Conservation (phyloP, 2,888 invertebrate species). For the Scotopteryx bipunctaria region DNA sequence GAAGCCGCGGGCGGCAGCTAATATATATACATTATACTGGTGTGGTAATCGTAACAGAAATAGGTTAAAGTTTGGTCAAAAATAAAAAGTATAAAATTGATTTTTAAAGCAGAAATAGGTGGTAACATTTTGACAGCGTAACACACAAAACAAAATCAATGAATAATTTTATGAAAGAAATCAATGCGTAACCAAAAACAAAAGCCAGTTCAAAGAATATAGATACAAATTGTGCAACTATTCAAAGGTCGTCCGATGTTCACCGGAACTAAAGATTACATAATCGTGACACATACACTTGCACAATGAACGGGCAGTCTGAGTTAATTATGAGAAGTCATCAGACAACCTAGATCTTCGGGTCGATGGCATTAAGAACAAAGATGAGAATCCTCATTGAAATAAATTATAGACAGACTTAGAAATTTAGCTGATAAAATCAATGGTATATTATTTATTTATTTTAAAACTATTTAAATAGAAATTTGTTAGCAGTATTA, state of each 20-base stretch:
- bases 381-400: background rate
- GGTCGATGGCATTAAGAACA: slow-evolving; percentile 4
- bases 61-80: too few relatives aligned
- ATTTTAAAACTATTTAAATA: too few relatives aligned
- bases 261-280: slow-evolving; percentile 29
- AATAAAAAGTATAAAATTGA: background rate
- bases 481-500: too few relatives aligned
- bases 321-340: slow-evolving; percentile 27
- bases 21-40: too few relatives aligned
- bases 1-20: too few relatives aligned
- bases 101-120: too few relatives aligned
- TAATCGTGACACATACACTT: slow-evolving; percentile 24
- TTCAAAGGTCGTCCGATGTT: slow-evolving; percentile 27
- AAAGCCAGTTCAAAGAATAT: slow-evolving; percentile 4
- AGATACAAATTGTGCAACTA: slow-evolving; percentile 10
- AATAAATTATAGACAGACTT: background rate
- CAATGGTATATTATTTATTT: too few relatives aligned
- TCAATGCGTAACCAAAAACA: background rate
- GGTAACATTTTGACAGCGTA: too few relatives aligned
- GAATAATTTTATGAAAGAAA: background rate
- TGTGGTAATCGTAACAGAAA: background rate
- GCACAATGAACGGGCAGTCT: slow-evolving; percentile 19
- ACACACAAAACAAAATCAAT: background rate
- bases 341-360: slow-evolving; percentile 10
- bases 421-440: too few relatives aligned